Base-by-base conservation (phyloP, 2,113 vertebrate species). In the Takifugu bimaculatus region DNA sequence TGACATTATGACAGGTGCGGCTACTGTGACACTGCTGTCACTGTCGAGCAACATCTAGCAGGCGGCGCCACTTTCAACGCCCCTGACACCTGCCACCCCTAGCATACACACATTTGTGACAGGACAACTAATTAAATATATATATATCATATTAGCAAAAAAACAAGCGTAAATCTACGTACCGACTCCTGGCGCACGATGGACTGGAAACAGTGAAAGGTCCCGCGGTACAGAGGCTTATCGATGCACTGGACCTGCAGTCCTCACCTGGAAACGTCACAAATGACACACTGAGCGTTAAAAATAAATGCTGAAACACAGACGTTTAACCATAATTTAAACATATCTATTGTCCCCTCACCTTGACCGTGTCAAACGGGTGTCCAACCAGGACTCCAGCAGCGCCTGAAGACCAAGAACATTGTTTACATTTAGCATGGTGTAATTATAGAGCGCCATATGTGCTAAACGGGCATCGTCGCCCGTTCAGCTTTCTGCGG, bases 331-430 rank as follows among this genome's bases (percentile, higher is more conserved):
- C 44, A 47, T n/a, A 10, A 26, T 50, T 50, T 6, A 50, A 50
- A 25, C 6, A n/a, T 25, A 10, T 25, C 13, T 15, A 3, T n/a
- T 47, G 13, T 50, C 55, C 26, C 85, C 93, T 84, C 87, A 98
- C 96, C 94, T 99, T 99, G 49, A 99, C 96, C 0, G 96, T 99
- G 84, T 99, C 97, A 72, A 99, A 98, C 0, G 97, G 97, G 77
- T 99, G 97, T 88, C 97, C 97, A 48, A 99, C 96, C 65, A 98
- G 85, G 73, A 99, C 97, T 47, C 97, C 97, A 0, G 94, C 95
- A 80, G 94, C 96, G 85, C 97, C 97, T 99, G 70, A 28, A 80
- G 67, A 32, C 15, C 83, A 54, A 68, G 14, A 50, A 52, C 5
- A 51, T 3, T 49, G 7, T 48, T 20, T 50, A 50, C 20, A 13